phyloP scores from a whole-genome alignment of 2,797 vertebrate genomes.

The Rousettus madagascariensis region DNA sequence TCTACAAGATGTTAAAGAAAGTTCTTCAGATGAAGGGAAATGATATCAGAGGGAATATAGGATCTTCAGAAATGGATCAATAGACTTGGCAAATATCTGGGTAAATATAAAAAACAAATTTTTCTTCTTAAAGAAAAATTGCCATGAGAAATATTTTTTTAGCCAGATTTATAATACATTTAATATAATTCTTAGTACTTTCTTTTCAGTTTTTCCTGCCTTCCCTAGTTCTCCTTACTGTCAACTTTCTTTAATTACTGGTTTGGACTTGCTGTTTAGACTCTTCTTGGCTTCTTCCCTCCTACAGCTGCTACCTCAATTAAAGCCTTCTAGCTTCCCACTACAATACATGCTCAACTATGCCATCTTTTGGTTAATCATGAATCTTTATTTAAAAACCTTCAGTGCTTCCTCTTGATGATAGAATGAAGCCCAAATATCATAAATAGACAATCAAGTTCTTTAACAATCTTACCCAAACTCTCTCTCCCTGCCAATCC shows the following conservation, averaged over 20 bases:
- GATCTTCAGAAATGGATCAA: conserved; percentile 1
- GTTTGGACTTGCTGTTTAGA: background rate
- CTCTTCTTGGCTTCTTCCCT: background rate
- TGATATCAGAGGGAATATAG: background rate
- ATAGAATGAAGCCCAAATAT: conserved; percentile 4
- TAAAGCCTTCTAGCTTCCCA: background rate
- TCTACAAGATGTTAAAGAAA: background rate
- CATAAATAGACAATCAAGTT: background rate
- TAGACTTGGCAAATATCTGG: background rate
- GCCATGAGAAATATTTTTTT: background rate
- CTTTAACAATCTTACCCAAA: background rate
- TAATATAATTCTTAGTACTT: background rate
- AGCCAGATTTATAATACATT: background rate
- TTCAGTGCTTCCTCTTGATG: background rate
- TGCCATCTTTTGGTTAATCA: background rate
- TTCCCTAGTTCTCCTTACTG: background rate
- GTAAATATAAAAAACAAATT: background rate
- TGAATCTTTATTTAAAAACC: background rate
- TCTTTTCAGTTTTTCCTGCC: background rate
- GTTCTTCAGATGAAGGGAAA: background rate
- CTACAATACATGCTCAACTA: background rate
- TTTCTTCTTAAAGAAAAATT: background rate
- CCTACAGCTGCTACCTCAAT: background rate
- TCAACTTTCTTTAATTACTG: background rate
- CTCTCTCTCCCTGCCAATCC: background rate